Percentiles rank a stretch among this genome's conserved stretches.
phyloP scores from a whole-genome alignment of 1,140 invertebrate species.

The Diachasma alloeum region DNA sequence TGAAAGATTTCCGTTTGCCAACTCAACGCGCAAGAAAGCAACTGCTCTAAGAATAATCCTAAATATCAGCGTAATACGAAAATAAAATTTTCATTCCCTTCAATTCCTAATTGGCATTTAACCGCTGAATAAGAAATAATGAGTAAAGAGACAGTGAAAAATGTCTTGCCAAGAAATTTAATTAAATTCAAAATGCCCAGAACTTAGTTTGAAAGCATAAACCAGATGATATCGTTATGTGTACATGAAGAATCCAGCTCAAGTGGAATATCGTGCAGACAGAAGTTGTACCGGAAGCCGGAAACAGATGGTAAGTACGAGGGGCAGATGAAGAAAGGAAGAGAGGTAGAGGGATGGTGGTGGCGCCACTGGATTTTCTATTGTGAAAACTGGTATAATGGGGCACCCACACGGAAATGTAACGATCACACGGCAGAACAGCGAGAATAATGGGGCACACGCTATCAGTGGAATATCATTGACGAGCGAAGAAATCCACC shows the following conservation, averaged over 20 bases:
- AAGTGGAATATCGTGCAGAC: conserved; percentile 22
- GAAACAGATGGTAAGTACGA: conserved; percentile 14
- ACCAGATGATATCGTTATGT: conserved; percentile 10
- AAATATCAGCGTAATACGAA: background rate
- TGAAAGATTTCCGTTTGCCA: background rate
- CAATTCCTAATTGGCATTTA: background rate
- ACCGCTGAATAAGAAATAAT: background rate
- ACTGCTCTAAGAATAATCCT: background rate
- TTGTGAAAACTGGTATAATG: conserved; percentile 33
- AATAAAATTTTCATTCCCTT: too few relatives aligned
- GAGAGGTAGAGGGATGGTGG: background rate
- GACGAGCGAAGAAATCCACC: background rate
- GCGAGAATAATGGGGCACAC: conserved; percentile 33
- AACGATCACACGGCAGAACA: conserved; percentile 27
- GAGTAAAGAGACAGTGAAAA: background rate
- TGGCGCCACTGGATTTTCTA: conserved; percentile 28
- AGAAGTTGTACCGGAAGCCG: conserved; percentile 20
- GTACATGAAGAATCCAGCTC: background rate
- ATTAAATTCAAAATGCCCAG: background rate
- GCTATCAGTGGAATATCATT: conserved; percentile 21
- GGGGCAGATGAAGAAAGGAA: conserved; percentile 8
- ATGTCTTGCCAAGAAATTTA: background rate
- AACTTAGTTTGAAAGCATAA: background rate
- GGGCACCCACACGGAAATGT: conserved; percentile 32
- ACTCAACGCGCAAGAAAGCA: background rate